Evolutionary conservation across 2,113 vertebrate genomes (phyloP).

Genomic region (Beaufortia kweichowensis): DNA sequence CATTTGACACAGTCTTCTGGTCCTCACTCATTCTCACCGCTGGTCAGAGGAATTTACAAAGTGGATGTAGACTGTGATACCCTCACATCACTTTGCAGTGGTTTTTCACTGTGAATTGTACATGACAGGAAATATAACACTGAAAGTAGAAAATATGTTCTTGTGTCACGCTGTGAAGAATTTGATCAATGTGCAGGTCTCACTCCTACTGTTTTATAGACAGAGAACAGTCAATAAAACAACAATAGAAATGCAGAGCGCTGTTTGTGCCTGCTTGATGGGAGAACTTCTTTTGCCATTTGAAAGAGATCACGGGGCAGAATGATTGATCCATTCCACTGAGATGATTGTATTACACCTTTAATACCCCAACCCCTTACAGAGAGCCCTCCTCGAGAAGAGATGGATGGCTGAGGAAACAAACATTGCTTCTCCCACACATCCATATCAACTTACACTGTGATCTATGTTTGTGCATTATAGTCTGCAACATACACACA

Average conservation of each 20-base stretch:
- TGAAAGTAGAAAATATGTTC: conserved; percentile 40
- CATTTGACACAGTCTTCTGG: neutral
- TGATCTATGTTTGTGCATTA: conserved; percentile 36
- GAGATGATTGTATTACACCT: conserved; percentile 46
- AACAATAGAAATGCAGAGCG: conserved; percentile 28
- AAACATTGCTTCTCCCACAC: conserved; percentile 34
- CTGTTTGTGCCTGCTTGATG: conserved; percentile 1
- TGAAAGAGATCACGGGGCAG: conserved; percentile 30
- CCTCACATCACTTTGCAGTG: neutral
- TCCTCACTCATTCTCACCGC: neutral
- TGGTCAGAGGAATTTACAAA: neutral
- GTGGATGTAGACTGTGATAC: neutral
- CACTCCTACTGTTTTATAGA: conserved; percentile 15
- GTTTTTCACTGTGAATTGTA: conserved; percentile 16
- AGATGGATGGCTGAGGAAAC: conserved; percentile 23
- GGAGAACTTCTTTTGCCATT: neutral
- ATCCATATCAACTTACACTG: conserved; percentile 33
- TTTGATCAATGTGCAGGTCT: conserved; percentile 45
- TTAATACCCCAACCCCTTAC: conserved; percentile 32
- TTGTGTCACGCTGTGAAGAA: conserved; percentile 35
- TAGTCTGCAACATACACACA: conserved; percentile 16
- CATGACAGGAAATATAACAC: conserved; percentile 22
- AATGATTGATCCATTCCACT: conserved; percentile 51
- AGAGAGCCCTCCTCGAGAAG: neutral
- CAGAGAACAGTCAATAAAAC: conserved; percentile 41